These are phyloP conservation scores for Takifugu ocellatus DNA, from an alignment of 2,797 vertebrate genomes.

Conservation along the genomic window DNA sequence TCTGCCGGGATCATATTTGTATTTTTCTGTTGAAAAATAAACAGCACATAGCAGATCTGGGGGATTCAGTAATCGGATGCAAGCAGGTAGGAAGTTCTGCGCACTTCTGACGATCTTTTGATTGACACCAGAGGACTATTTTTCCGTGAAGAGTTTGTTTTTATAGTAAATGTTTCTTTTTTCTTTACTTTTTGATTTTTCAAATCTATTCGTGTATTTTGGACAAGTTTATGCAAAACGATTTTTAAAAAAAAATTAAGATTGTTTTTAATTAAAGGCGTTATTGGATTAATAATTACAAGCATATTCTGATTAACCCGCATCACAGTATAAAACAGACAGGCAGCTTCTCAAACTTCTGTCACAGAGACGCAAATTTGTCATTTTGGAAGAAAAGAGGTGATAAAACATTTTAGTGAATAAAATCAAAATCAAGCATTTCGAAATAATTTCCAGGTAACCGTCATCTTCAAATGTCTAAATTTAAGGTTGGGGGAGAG, in stretches of 20 bases:
- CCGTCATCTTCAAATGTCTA: too few species aligned
- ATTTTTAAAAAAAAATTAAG: not conserved
- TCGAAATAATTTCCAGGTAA: too few species aligned
- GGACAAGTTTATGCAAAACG: not conserved
- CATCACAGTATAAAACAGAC: too few species aligned
- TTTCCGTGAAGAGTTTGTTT: not conserved
- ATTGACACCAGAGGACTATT: not conserved
- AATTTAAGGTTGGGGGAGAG: constrained; percentile 4
- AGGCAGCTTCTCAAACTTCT: too few species aligned
- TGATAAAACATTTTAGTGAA: too few species aligned
- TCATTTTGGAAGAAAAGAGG: too few species aligned
- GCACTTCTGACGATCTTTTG: constrained; percentile 8
- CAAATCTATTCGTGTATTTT: not conserved
- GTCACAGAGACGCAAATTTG: too few species aligned
- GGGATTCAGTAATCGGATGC: constrained; percentile 73
- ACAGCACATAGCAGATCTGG: constrained; percentile 63
- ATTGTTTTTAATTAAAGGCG: not conserved
- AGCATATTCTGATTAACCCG: not conserved
- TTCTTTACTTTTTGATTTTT: not conserved
- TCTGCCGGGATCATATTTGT: constrained; percentile 54
- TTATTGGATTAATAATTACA: not conserved
- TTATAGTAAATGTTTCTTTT: not conserved
- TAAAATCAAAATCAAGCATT: too few species aligned
- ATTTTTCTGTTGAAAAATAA: constrained; percentile 44
- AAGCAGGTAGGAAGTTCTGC: constrained; percentile 68